These are phyloP conservation scores for Eidolon helvum DNA, from an alignment of 2,113 vertebrate species.

Conservation along the genomic window DNA sequence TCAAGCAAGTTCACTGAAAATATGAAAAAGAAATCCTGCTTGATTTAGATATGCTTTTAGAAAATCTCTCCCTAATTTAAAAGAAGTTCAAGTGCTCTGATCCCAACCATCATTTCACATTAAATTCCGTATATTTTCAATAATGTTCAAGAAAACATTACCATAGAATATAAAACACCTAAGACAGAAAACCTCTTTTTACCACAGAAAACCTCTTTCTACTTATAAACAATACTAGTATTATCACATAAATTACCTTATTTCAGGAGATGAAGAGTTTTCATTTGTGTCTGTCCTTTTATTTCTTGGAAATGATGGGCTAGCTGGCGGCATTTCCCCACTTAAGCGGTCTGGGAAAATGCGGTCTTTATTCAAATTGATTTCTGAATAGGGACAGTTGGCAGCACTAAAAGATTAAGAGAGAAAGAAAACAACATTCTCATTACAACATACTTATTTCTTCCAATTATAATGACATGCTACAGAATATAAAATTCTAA, in stretches of 20 bases:
- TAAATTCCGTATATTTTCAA: background rate
- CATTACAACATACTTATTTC: slow-evolving; percentile 49
- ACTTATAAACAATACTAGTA: background rate
- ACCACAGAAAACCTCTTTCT: background rate
- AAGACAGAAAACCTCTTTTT: background rate
- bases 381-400: slow-evolving; percentile 90
- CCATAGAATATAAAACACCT: background rate
- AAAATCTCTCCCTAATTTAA: background rate
- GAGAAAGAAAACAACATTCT: slow-evolving; percentile 36
- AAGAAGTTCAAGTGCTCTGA: background rate
- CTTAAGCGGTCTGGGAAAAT: slow-evolving; percentile 89
- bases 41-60: background rate
- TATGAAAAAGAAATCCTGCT: background rate
- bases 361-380: slow-evolving; percentile 89
- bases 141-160: background rate
- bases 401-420: slow-evolving; percentile 82
- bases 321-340: slow-evolving; percentile 85
- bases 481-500: background rate
- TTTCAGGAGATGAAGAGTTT: slow-evolving; percentile 78
- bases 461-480: background rate
- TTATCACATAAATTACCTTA: slow-evolving; percentile 82
- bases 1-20: background rate
- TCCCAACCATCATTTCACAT: background rate
- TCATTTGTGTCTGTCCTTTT: slow-evolving; percentile 83
- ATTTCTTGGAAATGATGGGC: slow-evolving; percentile 79